Conservation (phyloP, 2,113 vertebrate genomes). For the Globicephala melas region DNA sequence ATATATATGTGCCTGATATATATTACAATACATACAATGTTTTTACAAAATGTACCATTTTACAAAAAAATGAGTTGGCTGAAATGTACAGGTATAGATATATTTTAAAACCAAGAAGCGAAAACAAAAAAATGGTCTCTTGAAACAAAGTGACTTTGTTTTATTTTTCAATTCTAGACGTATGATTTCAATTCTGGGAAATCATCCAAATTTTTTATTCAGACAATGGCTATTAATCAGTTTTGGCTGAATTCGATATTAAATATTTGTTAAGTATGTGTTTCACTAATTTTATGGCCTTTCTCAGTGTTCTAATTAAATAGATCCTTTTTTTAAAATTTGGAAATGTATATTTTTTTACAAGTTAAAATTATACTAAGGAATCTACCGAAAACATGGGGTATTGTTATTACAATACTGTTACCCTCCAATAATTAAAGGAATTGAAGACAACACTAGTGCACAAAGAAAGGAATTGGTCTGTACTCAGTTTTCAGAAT, state of each 20-base stretch:
- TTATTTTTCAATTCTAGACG: conserved; percentile 32
- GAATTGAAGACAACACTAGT: neutral
- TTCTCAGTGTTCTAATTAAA: neutral
- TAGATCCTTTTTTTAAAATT: neutral
- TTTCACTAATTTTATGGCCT: neutral
- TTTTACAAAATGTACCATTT: neutral
- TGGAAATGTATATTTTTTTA: neutral
- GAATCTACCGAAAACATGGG: neutral
- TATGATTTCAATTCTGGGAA: conserved; percentile 40
- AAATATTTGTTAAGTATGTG: neutral
- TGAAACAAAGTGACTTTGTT: conserved; percentile 8
- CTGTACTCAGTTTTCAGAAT: neutral
- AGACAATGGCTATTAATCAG: conserved; percentile 5
- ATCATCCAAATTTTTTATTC: conserved; percentile 28
- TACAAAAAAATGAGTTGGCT: neutral
- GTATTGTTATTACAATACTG: neutral
- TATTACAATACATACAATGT: neutral
- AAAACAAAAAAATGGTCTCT: neutral
- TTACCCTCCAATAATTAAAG: neutral
- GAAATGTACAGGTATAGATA: neutral
- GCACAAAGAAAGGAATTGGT: neutral
- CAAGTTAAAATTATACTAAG: neutral
- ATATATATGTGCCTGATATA: neutral
- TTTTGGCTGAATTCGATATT: neutral
- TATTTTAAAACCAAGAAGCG: neutral